Evolutionary conservation across 2,888 invertebrate genomes (phyloP), one percentile per base, ranked within the genome.

Genomic region (Melitaea athalia): DNA sequence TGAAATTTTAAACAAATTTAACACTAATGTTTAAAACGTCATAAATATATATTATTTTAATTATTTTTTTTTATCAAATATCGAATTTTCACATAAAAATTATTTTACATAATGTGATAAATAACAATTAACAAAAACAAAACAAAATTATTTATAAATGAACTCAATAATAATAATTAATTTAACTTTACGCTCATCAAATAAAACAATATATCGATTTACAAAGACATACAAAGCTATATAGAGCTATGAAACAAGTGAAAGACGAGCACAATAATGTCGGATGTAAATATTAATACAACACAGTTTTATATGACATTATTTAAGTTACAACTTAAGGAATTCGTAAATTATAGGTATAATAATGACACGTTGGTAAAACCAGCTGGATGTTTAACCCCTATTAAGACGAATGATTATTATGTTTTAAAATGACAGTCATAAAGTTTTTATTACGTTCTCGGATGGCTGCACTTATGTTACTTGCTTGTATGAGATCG

Each of bases 281-380:
- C 70, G 68, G 67, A 74, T 74, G 72, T 77, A 71, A 72, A 76
- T 72, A 75, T 75, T 72, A 70, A 73, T 62, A 62, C 14, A 57
- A 33, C 59, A 63, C 68, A 63, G 60, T 49, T 65, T 59, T 62
- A 73, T 73, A 55, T 64, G 17, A 59, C 63, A 52, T 45, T 50
- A 61, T 60, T 68, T 67, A 72, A 60, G 67, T 70, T 68, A 68
- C 45, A 57, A 62, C 33, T 62, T 59, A 59, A 52, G 50, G 45
- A 57, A 63, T 63, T 67, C 63, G 63, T 69, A 70, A 73, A 70
- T 75, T 69, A 72, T 69, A 67, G 70, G 55, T 31, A 61, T 71
- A 61, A 42, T 61, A 63, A 62, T 59, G 59, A 59, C 60, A 59
- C 38, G 31, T 17, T 59, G 15, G 45, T 49, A 45, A n/a, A 50